Percentiles rank a stretch among this genome's conserved stretches.
phyloP scores from a whole-genome alignment of 2,888 invertebrate genomes.

The Drosophila gaucha region DNA sequence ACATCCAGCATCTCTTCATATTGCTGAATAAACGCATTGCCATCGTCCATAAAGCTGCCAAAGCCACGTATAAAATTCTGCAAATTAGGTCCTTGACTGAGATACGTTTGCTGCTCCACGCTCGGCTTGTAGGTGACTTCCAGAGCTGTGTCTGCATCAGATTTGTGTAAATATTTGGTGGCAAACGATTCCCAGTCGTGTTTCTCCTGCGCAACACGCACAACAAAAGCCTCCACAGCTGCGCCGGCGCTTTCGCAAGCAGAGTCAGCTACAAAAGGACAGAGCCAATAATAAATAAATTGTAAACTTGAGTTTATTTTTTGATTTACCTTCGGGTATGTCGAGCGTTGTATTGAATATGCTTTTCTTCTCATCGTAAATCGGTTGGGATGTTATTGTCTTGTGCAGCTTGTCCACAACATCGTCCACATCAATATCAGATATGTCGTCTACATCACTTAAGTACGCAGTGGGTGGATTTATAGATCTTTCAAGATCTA shows the following conservation, averaged over 20 bases:
- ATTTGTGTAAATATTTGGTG: conserved; percentile 4
- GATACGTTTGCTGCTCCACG: conserved; percentile 66
- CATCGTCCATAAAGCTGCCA: conserved; percentile 63
- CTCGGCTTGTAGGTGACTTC: conserved; percentile 42
- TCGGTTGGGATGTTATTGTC: conserved; percentile 13
- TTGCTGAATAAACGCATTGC: conserved; percentile 61
- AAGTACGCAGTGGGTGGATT: conserved; percentile 6
- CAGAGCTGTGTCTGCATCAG: conserved; percentile 1
- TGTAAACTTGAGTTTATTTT: not conserved
- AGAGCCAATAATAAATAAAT: not conserved
- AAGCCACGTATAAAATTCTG: conserved; percentile 69
- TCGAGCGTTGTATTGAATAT: conserved; percentile 31
- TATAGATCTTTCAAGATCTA: not conserved
- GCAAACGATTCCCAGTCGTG: conserved; percentile 59
- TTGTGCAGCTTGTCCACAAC: conserved; percentile 29
- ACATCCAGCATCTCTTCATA: conserved; percentile 58
- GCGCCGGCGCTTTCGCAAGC: not conserved
- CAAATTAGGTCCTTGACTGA: conserved; percentile 66
- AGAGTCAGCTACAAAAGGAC: not conserved
- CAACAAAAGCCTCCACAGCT: conserved; percentile 40
- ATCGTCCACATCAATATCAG: conserved; percentile 38
- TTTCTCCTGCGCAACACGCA: conserved; percentile 55
- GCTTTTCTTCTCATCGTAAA: conserved; percentile 8
- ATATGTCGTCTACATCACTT: conserved; percentile 46
- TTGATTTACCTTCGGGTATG: conserved; percentile 1